Evolutionary conservation across 2,888 invertebrate genomes (phyloP).

Genomic region (Odontocolon sp.): DNA sequence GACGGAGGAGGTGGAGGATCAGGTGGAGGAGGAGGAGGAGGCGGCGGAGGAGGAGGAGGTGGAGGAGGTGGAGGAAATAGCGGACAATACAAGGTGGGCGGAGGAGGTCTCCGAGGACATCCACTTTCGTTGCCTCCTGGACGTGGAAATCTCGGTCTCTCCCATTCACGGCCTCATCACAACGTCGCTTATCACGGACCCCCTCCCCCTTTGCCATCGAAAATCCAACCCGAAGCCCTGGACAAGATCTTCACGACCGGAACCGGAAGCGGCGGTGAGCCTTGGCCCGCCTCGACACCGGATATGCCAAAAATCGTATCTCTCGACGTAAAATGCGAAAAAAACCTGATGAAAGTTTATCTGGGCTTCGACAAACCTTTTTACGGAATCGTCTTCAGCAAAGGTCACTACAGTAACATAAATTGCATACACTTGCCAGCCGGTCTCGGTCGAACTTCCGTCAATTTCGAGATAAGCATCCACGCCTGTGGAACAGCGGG

Average conservation of each 20-base stretch:
- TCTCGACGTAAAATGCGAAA: constrained; percentile 96
- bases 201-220: constrained; percentile 85
- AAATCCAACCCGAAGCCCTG: constrained; percentile 83
- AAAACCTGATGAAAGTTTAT: constrained; percentile 96
- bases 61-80: constrained; percentile 13
- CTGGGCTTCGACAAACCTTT: constrained; percentile 97
- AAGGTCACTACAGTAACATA: constrained; percentile 95
- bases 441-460: constrained; percentile 91
- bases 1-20: constrained; percentile 64
- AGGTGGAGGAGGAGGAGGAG: background rate
- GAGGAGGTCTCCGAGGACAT: constrained; percentile 74
- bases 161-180: constrained; percentile 80
- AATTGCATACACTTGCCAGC: constrained; percentile 96
- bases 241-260: constrained; percentile 83
- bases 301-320: constrained; percentile 97
- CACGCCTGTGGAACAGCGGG: constrained; percentile 96
- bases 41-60: constrained; percentile 18
- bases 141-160: constrained; percentile 79
- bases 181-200: constrained; percentile 89
- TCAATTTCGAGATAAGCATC: constrained; percentile 95
- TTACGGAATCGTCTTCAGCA: constrained; percentile 97
- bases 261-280: constrained; percentile 83
- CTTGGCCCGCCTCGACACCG: constrained; percentile 89
- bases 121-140: constrained; percentile 82
- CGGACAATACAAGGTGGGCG: constrained; percentile 36